Evolutionary conservation across 2,113 vertebrate genomes (phyloP).

Genomic region (Oreochromis spilurus): DNA sequence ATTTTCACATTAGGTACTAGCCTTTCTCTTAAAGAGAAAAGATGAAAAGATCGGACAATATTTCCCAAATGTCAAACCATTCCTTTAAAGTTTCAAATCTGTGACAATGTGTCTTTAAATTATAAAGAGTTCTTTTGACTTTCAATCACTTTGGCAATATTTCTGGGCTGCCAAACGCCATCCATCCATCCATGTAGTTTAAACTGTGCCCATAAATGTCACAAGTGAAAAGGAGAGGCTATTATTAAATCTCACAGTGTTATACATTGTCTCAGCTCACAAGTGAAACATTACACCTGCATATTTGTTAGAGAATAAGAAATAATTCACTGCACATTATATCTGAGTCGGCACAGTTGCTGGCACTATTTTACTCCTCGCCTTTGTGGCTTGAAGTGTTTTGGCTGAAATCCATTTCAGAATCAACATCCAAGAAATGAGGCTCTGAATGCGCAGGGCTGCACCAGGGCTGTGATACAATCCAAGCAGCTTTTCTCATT

Average conservation of each 20-base stretch:
- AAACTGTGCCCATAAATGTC: background rate
- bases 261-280: background rate
- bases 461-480: slow-evolving; percentile 17
- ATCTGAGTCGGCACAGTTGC: slow-evolving; percentile 57
- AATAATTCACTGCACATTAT: slow-evolving; percentile 34
- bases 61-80: background rate
- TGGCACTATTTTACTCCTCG: slow-evolving; percentile 48
- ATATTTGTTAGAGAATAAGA: slow-evolving; percentile 20
- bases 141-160: background rate
- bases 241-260: background rate
- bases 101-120: background rate
- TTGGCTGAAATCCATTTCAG: slow-evolving; percentile 57
- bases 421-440: slow-evolving; percentile 62
- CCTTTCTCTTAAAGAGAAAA: background rate
- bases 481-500: slow-evolving; percentile 47
- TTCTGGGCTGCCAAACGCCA: background rate
- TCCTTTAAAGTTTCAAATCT: background rate
- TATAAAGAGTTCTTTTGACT: background rate
- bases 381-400: slow-evolving; percentile 43
- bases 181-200: background rate
- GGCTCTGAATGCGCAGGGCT: slow-evolving; percentile 37
- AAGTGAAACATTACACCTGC: slow-evolving; percentile 24
- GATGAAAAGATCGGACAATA: background rate
- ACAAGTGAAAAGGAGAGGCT: background rate
- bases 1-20: background rate